Evolutionary conservation across 2,797 vertebrate genomes (phyloP).

Genomic region (Syndactyla subalaris): DNA sequence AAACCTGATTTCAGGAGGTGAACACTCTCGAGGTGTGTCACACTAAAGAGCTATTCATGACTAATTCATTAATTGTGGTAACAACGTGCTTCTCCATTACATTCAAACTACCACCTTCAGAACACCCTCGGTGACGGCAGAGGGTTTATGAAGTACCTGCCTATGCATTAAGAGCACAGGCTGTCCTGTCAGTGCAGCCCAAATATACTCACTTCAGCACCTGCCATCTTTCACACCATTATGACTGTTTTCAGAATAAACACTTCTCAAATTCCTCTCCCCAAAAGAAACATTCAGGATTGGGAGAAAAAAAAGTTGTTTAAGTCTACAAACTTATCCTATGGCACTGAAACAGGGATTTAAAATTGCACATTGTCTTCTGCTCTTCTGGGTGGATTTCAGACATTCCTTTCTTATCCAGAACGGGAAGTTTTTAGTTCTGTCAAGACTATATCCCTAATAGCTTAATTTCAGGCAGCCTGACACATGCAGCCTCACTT

Average conservation of each 20-base stretch:
- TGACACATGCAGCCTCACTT: neutral
- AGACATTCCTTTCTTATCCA: neutral
- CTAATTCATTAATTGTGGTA: slow-evolving; percentile 6
- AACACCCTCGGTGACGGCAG: neutral
- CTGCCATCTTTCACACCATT: neutral
- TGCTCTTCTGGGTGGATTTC: neutral
- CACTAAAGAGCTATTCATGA: slow-evolving; percentile 4
- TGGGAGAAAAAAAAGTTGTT: neutral
- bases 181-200: neutral
- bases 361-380: neutral
- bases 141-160: neutral
- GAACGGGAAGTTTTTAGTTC: neutral
- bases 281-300: neutral
- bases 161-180: neutral
- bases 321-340: neutral
- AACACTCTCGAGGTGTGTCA: slow-evolving; percentile 35
- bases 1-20: neutral
- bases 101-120: neutral
- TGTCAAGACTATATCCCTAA: neutral
- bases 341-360: neutral
- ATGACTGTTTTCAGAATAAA: slow-evolving; percentile 31
- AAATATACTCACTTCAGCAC: neutral
- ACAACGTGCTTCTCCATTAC: neutral
- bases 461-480: neutral
- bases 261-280: neutral